Base-by-base conservation (phyloP, 2,888 invertebrate species). In the Lacanobia oleracea region DNA sequence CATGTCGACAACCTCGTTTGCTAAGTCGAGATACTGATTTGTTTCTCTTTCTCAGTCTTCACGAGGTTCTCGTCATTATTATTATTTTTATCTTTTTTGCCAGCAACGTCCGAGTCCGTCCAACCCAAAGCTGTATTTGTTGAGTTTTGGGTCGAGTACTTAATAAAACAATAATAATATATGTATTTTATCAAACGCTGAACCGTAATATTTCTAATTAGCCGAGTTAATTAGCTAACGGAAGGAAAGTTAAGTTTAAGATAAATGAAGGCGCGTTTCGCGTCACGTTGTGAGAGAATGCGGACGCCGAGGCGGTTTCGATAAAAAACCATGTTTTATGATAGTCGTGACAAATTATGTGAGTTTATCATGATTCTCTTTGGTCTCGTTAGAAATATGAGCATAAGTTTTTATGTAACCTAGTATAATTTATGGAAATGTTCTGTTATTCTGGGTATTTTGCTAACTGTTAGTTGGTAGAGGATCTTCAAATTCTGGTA, bases 181-280 rank as follows among this genome's bases (percentile, higher is more conserved):
- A 1, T 33, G 5, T 56, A 21, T 21, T 12, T 1, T 18, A 21
- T 40, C 2, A 27, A 54, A 0, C 56, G 59, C 23, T 33, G 56
- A 79, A 70, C 62, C 65, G 69, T 75, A 81, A 83, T 79, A 76
- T 79, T 79, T 81, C 80, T 82, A 85, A 88, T 88, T 79, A 85
- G 70, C 81, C 76, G 79, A 84, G 77, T 82, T 88, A 88, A 90
- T 88, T 81, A 86, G 72, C 62, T 73, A 83, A 81, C 88, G 88
- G 89, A 89, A 88, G 82, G 89, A 89, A 89, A 90, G 90, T 79
- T 67, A 80, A 76, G 67, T 76, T 40, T 61, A 66, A 67, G 33
- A 69, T 67, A 71, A 80, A 76, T 78, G 75, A 71, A 81, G 77
- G 73, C 82, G 64, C 57, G 75, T 84, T 87, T 84, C 64, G 77